Evolutionary conservation across 2,113 vertebrate genomes (phyloP), one percentile per base, ranked within the genome.

Genomic region (Raphicerus campestris): DNA sequence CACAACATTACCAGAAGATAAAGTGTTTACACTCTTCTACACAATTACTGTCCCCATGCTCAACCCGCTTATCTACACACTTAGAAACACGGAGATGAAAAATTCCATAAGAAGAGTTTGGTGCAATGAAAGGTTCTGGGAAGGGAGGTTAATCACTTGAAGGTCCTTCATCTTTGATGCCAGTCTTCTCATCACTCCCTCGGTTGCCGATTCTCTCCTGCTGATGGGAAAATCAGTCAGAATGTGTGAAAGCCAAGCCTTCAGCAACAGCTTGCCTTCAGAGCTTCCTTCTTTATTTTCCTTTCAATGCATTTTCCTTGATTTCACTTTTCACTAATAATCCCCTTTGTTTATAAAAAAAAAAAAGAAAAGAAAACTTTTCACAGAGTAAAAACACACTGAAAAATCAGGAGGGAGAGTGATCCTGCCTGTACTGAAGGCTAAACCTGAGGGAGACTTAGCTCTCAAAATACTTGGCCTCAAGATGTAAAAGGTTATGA

Each of bases 51-150:
- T 56, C 5, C 87, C 95, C 47, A 61, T 97, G 92, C 51, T 97
- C 17, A 97, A 96, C 32, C 89, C 51, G 10, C 73, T 94, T 9
- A 84, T 97, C 66, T 95, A 94, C 32, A 97, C 45, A 14, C 55
- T 97, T 35, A 97, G 96, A 56, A 97, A 96, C 39, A 35, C 2
- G 2, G 96, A 97, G 9, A 95, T 97, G 63, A 94, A 95, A 77
- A 47, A 17, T 8, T 81, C 73, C 51, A 63, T 95, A 15, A 84
- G 11, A 35, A 80, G 60, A 89, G 30, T 89, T n/a, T 55, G 92
- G 42, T 60, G 24, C 45, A 42, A 32, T 63, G 14, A 32, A 80
- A 80, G 26, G 1, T 42, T 51, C 47, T 32, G 42, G 70, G 24
- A 60, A 78, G 10, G 28, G 28, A 88, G 53, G 2, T 5, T 22